Evolutionary conservation across 2,888 invertebrate genomes (phyloP).

Genomic region (Schizotus pectinicornis): DNA sequence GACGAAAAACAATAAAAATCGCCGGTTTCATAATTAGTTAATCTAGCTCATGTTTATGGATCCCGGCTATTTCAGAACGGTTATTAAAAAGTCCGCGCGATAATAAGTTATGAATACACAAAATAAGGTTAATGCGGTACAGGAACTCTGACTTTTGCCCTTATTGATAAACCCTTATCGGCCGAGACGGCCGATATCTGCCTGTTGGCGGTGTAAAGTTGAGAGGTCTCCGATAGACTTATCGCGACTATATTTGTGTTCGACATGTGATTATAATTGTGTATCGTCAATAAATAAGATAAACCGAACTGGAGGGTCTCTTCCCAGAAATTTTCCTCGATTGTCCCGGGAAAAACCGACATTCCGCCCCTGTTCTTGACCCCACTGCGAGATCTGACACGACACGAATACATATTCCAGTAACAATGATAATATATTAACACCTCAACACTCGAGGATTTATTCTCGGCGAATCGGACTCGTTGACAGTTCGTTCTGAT

Average conservation of each 20-base stretch:
- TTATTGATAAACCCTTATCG: slow-evolving; percentile 24
- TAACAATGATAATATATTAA: no score
- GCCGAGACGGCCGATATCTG: background rate
- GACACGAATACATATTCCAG: no score
- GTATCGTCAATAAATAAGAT: slow-evolving; percentile 4
- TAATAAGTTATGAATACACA: slow-evolving; percentile 3
- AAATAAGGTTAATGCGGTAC: slow-evolving; percentile 19
- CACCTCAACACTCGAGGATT: no score
- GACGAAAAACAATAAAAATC: no score
- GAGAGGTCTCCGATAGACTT: slow-evolving; percentile 19
- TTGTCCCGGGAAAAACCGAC: no score
- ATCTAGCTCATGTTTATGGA: slow-evolving; percentile 7
- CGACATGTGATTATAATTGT: background rate
- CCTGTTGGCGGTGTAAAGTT: slow-evolving; percentile 13
- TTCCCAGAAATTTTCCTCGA: no score
- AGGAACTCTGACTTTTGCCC: slow-evolving; percentile 20
- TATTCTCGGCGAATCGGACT: no score
- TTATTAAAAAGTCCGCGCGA: background rate
- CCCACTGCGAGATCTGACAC: no score
- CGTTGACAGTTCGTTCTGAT: no score
- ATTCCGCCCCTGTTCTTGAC: no score
- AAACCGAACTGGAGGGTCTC: no score
- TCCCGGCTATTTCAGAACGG: slow-evolving; percentile 7
- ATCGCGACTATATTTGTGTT: slow-evolving; percentile 17
- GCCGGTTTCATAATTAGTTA: no score